These are phyloP conservation scores for Sesia bembeciformis DNA, from an alignment of 2,888 invertebrate species.

Conservation along the genomic window DNA sequence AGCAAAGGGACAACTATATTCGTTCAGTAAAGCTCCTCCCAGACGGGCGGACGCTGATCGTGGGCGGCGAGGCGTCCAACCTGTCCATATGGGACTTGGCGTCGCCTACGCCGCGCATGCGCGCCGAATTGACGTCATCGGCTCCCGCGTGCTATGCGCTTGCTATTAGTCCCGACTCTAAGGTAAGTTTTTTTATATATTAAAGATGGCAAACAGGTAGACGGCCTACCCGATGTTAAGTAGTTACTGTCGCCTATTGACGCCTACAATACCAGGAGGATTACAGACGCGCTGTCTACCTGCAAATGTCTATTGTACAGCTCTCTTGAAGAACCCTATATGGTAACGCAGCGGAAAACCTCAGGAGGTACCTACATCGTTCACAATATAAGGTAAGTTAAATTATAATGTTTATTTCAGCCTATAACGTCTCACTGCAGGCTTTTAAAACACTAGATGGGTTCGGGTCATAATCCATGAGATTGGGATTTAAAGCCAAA, in stretches of 20 bases:
- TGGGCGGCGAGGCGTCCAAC: slow-evolving; percentile 97
- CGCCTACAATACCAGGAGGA: too few species aligned
- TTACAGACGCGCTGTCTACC: too few species aligned
- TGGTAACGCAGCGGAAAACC: too few species aligned
- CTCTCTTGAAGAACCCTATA: too few species aligned
- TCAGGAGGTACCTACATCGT: not conserved
- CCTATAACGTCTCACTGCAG: too few species aligned
- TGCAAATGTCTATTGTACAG: too few species aligned
- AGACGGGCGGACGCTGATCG: slow-evolving; percentile 94
- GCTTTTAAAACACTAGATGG: too few species aligned
- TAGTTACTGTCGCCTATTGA: too few species aligned
- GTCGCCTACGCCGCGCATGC: slow-evolving; percentile 92
- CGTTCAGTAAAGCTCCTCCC: slow-evolving; percentile 91
- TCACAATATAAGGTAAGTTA: not conserved
- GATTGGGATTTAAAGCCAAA: too few species aligned
- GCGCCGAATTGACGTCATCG: slow-evolving; percentile 90
- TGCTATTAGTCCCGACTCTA: slow-evolving; percentile 96
- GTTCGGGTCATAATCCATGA: too few species aligned
- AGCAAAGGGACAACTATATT: slow-evolving; percentile 97
- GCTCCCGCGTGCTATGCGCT: slow-evolving; percentile 99
- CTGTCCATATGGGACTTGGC: slow-evolving; percentile 95
- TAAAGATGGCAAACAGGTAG: not conserved
- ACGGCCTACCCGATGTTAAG: not conserved
- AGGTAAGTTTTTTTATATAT: slow-evolving; percentile 59
- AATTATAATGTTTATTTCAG: not conserved